Percentiles rank a stretch among this genome's conserved stretches.
phyloP scores from a whole-genome alignment of 2,113 vertebrate genomes.

The Myotis yumanensis region DNA sequence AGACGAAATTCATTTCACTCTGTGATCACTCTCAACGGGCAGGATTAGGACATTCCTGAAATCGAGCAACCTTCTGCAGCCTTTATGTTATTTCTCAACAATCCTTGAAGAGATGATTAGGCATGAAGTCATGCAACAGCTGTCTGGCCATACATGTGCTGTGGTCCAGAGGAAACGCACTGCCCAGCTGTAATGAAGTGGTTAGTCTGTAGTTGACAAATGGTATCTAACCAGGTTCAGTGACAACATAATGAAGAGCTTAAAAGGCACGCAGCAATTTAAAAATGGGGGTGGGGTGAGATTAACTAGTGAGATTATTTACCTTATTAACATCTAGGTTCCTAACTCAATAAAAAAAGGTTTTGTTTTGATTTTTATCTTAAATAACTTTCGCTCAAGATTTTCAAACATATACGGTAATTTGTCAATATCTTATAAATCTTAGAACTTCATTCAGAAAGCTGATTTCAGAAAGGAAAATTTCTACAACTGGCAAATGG shows the following conservation, averaged over 20 bases:
- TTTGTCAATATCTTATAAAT: constrained; percentile 13
- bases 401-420: neutral
- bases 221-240: neutral
- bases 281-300: neutral
- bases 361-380: neutral
- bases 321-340: neutral
- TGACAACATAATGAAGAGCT: neutral
- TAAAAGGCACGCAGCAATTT: neutral
- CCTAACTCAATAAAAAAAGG: neutral
- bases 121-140: neutral
- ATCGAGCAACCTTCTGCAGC: neutral
- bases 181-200: neutral
- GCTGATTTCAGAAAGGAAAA: neutral
- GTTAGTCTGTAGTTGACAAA: neutral
- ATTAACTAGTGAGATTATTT: neutral
- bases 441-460: neutral
- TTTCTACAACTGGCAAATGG: neutral
- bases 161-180: neutral
- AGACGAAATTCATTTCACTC: neutral
- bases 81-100: neutral
- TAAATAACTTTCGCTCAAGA: neutral
- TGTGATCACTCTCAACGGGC: neutral
- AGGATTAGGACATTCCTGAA: neutral
- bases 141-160: neutral
- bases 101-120: neutral